These are phyloP conservation scores for Hyphantria cunea DNA, from an alignment of 1,140 invertebrate species.

Conservation along the genomic window DNA sequence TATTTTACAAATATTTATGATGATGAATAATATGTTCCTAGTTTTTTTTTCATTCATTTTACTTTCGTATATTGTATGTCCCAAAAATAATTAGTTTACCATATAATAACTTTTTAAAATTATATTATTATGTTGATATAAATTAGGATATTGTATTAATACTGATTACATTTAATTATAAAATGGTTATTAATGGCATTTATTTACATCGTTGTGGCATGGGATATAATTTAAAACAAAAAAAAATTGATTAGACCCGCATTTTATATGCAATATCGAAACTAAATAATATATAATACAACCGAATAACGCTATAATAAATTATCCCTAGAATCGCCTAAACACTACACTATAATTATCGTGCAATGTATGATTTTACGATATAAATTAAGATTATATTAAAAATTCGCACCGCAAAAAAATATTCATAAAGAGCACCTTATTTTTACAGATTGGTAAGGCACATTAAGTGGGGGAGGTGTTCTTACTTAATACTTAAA, in stretches of 20 bases:
- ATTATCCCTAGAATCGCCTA: conserved; percentile 46
- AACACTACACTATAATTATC: conserved; percentile 37
- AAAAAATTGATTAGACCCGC: conserved; percentile 48
- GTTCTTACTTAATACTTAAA: not conserved
- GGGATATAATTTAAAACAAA: conserved; percentile 67
- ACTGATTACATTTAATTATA: conserved; percentile 75
- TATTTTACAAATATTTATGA: too few species aligned
- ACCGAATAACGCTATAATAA: conserved; percentile 52
- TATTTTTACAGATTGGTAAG: conserved; percentile 49
- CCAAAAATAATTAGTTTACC: conserved; percentile 23
- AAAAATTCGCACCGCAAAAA: conserved; percentile 26
- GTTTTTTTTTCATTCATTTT: too few species aligned
- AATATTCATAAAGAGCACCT: conserved; percentile 49
- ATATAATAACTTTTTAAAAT: conserved; percentile 26
- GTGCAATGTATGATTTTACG: conserved; percentile 36
- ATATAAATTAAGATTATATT: conserved; percentile 33
- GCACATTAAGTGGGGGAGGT: conserved; percentile 39
- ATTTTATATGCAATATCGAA: conserved; percentile 54
- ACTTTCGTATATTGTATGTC: too few species aligned
- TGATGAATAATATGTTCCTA: too few species aligned
- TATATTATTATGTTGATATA: conserved; percentile 48
- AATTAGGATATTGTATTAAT: conserved; percentile 75
- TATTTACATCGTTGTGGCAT: conserved; percentile 68
- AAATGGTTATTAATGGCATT: conserved; percentile 70
- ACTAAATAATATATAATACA: conserved; percentile 62